Base-by-base conservation (phyloP, 1,140 invertebrate species). In the Lucilia cuprina region DNA sequence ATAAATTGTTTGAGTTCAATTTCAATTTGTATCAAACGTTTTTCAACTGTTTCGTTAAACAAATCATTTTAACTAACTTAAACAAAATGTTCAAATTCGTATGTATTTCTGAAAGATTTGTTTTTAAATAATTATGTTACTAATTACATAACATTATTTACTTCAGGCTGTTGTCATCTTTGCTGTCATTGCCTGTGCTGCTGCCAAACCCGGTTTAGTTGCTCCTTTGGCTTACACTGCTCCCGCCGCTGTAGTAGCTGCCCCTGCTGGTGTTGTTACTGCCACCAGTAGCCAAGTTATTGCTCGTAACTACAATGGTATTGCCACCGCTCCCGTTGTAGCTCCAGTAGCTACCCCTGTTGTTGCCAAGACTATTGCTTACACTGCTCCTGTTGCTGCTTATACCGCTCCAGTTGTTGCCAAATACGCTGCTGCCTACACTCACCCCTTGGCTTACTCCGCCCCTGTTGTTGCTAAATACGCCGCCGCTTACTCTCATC, bases 281-380 rank as follows among this genome's bases (percentile, higher is more conserved):
- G 91, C 92, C 19, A 88, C 87, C 83, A 92, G 92, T 84, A 92
- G 91, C 82, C 92, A 92, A 84, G 89, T 90, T 47, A 87, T 92
- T 84, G 90, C 91, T 77, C 89, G 92, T 70, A 92, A 92, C 75
- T 92, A 88, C 83, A 92, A 92, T 87, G 91, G 88, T 87, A 82
- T 82, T 70, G 82, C 55, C 50, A 41, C 82, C 7, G 55, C 82
- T 17, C 82, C 82, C 17, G 13, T 82, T 65, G 25, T 41, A 17
- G 50, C 82, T 65, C 50, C 55, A 21, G 21, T 65, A 14, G 55
- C 75, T n/a, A 14, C 50, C 17, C 25, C 82, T 65, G 50, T 70
- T 65, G 34, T 65, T n/a, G 82, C 82, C 19, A 34, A 50, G 4
- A 49, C 70, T 65, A n/a, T 65, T n/a, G 82, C 82, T n/a, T 60